phyloP scores from a whole-genome alignment of 2,888 invertebrate genomes.

The Spilosoma lubricipeda region DNA sequence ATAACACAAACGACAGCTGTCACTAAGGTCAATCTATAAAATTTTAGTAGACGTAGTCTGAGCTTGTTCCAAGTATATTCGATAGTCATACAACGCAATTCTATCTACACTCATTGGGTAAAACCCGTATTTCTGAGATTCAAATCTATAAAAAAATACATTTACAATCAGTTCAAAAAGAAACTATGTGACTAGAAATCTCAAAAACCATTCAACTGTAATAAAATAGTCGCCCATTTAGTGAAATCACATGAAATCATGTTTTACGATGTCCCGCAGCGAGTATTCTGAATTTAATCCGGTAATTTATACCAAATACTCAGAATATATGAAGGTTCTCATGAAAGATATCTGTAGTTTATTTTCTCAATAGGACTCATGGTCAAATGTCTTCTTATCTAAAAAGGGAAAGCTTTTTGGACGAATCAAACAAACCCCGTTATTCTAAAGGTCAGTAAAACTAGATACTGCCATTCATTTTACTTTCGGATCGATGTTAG shows the following conservation, averaged over 20 bases:
- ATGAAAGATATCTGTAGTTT: conserved; percentile 7
- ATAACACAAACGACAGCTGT: too few relatives aligned
- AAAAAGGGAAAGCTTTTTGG: not conserved
- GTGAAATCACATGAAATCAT: conserved; percentile 60
- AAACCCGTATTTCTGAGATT: not conserved
- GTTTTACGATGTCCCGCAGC: conserved; percentile 62
- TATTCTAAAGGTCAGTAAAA: not conserved
- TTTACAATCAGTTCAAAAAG: not conserved
- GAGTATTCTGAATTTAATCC: conserved; percentile 54
- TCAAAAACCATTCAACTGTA: conserved; percentile 50
- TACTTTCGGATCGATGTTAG: not conserved
- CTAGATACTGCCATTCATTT: not conserved
- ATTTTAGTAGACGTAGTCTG: too few relatives aligned
- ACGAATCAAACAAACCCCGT: not conserved
- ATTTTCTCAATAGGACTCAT: conserved; percentile 4
- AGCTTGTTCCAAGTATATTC: not conserved
- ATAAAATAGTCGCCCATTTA: conserved; percentile 53
- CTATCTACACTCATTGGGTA: not conserved
- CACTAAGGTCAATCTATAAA: too few relatives aligned
- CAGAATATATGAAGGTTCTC: conserved; percentile 15
- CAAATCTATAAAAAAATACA: not conserved
- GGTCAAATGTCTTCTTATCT: not conserved
- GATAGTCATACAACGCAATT: not conserved
- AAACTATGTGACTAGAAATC: conserved; percentile 24
- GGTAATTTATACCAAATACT: conserved; percentile 33